Evolutionary conservation across 2,797 vertebrate species (phyloP).

Genomic region (Acrocephalus scirpaceus): DNA sequence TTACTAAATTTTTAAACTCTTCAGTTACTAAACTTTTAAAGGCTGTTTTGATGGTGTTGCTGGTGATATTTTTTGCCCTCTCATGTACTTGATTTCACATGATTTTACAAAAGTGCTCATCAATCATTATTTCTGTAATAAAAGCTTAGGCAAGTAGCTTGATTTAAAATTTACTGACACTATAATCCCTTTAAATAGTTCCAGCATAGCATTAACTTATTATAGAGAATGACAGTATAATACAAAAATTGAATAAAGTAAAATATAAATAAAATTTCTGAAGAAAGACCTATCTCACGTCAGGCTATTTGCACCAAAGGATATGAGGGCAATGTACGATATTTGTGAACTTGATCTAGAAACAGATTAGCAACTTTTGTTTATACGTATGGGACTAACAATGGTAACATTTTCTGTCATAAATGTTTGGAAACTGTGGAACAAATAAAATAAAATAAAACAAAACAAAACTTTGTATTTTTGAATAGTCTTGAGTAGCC

Average conservation of each 20-base stretch:
- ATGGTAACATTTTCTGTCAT: neutral
- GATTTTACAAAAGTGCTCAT: conserved; percentile 9
- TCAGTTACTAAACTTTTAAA: neutral
- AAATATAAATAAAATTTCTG: neutral
- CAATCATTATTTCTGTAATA: conserved; percentile 7
- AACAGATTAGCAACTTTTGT: neutral
- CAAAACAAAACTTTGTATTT: neutral
- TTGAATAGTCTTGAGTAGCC: neutral
- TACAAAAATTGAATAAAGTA: conserved; percentile 7
- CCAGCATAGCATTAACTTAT: conserved; percentile 12
- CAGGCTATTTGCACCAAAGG: neutral
- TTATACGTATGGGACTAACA: neutral
- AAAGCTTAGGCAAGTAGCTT: neutral
- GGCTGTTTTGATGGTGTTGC: neutral
- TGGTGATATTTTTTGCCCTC: neutral
- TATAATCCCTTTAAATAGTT: conserved; percentile 14
- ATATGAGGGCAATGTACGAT: neutral
- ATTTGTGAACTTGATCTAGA: neutral
- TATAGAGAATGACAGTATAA: neutral
- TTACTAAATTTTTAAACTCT: neutral
- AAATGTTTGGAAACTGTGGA: neutral
- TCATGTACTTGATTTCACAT: neutral
- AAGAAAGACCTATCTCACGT: neutral
- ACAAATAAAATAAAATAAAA: neutral
- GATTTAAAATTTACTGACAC: conserved; percentile 33